phyloP scores from a whole-genome alignment of 2,797 vertebrate species.

The Bufotes viridis region DNA sequence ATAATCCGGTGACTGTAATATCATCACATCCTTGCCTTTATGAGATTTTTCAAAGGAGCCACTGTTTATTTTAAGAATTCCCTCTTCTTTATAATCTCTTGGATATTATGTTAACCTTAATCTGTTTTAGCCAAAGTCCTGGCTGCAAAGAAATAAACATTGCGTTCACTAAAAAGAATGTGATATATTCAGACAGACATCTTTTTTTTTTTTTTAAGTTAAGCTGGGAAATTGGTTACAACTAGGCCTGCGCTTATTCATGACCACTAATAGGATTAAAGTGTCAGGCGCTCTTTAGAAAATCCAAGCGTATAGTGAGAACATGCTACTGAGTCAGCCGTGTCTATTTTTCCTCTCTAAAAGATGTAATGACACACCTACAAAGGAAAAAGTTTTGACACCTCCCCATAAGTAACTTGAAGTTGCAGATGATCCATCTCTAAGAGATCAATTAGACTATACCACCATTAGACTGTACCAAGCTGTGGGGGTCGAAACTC shows the following conservation, averaged over 20 bases:
- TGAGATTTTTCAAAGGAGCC: slow-evolving; percentile 46
- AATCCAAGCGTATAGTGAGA: slow-evolving; percentile 69
- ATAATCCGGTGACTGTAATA: slow-evolving; percentile 51
- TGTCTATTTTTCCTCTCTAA: slow-evolving; percentile 71
- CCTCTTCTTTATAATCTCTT: slow-evolving; percentile 50
- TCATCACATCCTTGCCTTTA: slow-evolving; percentile 48
- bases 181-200: slow-evolving; percentile 45
- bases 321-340: slow-evolving; percentile 64
- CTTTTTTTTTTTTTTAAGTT: slow-evolving; percentile 30
- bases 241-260: slow-evolving; percentile 70
- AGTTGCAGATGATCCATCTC: slow-evolving; percentile 72
- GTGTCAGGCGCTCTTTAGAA: slow-evolving; percentile 71
- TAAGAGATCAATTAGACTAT: slow-evolving; percentile 68
- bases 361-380: slow-evolving; percentile 71
- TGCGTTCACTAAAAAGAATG: slow-evolving; percentile 45
- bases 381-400: slow-evolving; percentile 71
- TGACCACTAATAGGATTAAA: slow-evolving; percentile 76
- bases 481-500: slow-evolving; percentile 73
- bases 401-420: slow-evolving; percentile 64
- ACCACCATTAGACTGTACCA: slow-evolving; percentile 71
- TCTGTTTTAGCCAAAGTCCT: slow-evolving; percentile 48
- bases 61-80: slow-evolving; percentile 54
- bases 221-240: slow-evolving; percentile 56
- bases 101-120: slow-evolving; percentile 52
- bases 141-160: slow-evolving; percentile 52